A percentile compares a stretch with the other conserved stretches of the same genome.
Evolutionary conservation across 2,797 vertebrate genomes (phyloP).

Genomic region (Lepilemur septentrionalis): DNA sequence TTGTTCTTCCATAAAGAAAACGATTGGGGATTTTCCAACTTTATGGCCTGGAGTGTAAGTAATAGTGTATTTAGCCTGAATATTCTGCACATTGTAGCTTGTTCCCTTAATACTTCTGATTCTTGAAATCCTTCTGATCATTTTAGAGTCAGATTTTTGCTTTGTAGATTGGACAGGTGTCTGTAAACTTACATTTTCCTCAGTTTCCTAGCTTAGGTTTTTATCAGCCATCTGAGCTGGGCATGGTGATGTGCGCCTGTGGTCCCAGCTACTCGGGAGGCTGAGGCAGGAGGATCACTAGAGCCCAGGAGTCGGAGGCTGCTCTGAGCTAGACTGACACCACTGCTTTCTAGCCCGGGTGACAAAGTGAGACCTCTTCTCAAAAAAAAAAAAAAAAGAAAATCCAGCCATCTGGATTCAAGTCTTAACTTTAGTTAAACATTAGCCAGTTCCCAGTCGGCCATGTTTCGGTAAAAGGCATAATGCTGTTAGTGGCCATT

Average conservation of each 20-base stretch:
- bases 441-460: background rate
- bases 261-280: background rate
- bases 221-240: background rate
- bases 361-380: background rate
- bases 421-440: background rate
- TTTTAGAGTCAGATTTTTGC: background rate
- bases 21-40: slow-evolving; percentile 99
- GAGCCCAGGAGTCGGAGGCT: background rate
- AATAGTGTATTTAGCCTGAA: background rate
- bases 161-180: background rate
- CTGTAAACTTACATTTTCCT: background rate
- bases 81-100: background rate
- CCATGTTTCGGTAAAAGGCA: background rate
- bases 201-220: background rate
- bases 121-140: background rate
- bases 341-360: background rate
- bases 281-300: background rate
- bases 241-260: background rate
- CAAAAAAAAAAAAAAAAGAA: background rate
- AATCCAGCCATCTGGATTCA: background rate
- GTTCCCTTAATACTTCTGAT: background rate
- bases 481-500: background rate
- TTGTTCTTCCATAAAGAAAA: slow-evolving; percentile 99
- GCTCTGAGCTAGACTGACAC: background rate
- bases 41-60: slow-evolving; percentile 99